These are phyloP conservation scores for Ooceraea biroi DNA, from an alignment of 1,140 invertebrate genomes.

Conservation along the genomic window DNA sequence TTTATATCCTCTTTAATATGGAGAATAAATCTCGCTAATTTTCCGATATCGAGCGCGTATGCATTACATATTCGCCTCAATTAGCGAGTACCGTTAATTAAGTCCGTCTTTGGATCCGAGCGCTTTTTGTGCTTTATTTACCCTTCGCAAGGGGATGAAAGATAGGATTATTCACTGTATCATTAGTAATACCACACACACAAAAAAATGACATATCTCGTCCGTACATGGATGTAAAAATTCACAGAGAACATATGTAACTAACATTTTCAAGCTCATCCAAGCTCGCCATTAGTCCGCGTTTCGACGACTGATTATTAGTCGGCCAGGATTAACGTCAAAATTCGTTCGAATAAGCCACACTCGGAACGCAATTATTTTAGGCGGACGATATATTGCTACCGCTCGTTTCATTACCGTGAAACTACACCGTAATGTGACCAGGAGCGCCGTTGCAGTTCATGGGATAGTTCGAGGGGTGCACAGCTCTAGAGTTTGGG, in stretches of 20 bases:
- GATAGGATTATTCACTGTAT: neutral
- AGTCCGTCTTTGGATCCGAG: neutral
- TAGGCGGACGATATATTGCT: slow-evolving; percentile 64
- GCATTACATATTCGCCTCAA: neutral
- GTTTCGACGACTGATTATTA: slow-evolving; percentile 77
- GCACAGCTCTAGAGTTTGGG: slow-evolving; percentile 13
- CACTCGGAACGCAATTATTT: slow-evolving; percentile 75
- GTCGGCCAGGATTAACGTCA: slow-evolving; percentile 55
- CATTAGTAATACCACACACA: neutral
- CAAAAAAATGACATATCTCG: neutral
- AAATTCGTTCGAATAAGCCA: slow-evolving; percentile 70
- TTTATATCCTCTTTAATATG: slow-evolving; percentile 11
- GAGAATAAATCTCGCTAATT: slow-evolving; percentile 35
- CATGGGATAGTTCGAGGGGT: no score
- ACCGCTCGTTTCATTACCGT: slow-evolving; percentile 25
- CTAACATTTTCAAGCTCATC: slow-evolving; percentile 10
- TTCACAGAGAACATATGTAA: neutral
- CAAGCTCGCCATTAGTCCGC: neutral
- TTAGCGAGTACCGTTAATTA: slow-evolving; percentile 34
- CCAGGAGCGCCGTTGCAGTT: slow-evolving; percentile 42
- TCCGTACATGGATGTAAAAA: neutral
- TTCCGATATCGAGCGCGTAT: slow-evolving; percentile 12
- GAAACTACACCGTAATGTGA: slow-evolving; percentile 49
- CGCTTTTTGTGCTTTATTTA: neutral
- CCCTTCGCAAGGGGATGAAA: neutral